Conservation (phyloP, 2,113 vertebrate species). For the Puffinus mauretanicus region DNA sequence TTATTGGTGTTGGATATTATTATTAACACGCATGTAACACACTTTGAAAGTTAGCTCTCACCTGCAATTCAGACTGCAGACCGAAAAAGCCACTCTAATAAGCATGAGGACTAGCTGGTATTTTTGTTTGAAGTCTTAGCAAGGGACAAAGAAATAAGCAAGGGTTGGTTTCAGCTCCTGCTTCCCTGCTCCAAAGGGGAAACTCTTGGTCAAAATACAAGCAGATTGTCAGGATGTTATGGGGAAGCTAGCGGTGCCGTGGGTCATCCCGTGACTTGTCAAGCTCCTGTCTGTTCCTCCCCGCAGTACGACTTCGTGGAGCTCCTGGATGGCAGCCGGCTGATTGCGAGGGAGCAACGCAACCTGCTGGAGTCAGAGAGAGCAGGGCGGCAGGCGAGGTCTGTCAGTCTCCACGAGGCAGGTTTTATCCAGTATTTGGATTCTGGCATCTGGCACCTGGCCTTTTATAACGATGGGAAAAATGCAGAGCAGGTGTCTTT, state of each 20-base stretch:
- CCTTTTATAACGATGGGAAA: slow-evolving; percentile 96
- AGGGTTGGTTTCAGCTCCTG: background rate
- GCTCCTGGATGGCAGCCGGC: slow-evolving; percentile 92
- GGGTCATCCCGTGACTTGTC: background rate
- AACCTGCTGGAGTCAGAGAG: slow-evolving; percentile 78
- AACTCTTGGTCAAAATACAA: background rate
- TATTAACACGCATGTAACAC: background rate
- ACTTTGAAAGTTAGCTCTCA: background rate
- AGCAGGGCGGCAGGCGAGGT: slow-evolving; percentile 78
- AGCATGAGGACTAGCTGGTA: background rate
- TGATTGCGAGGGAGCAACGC: slow-evolving; percentile 91
- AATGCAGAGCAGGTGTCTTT: slow-evolving; percentile 91
- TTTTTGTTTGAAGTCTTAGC: background rate
- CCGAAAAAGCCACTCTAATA: background rate
- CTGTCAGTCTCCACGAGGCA: slow-evolving; percentile 89
- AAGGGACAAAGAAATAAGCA: background rate
- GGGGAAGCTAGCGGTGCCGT: background rate
- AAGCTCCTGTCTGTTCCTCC: background rate
- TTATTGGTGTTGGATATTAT: background rate
- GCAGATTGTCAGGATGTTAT: background rate
- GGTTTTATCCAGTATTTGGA: slow-evolving; percentile 98
- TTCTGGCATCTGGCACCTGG: slow-evolving; percentile 95
- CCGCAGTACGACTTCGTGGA: slow-evolving; percentile 97
- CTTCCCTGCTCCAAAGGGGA: background rate
- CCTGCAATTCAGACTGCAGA: background rate